Percentiles rank a stretch among this genome's conserved stretches.
These are phyloP conservation scores for Ceratitis capitata DNA, from an alignment of 1,140 invertebrate genomes.

Conservation along the genomic window DNA sequence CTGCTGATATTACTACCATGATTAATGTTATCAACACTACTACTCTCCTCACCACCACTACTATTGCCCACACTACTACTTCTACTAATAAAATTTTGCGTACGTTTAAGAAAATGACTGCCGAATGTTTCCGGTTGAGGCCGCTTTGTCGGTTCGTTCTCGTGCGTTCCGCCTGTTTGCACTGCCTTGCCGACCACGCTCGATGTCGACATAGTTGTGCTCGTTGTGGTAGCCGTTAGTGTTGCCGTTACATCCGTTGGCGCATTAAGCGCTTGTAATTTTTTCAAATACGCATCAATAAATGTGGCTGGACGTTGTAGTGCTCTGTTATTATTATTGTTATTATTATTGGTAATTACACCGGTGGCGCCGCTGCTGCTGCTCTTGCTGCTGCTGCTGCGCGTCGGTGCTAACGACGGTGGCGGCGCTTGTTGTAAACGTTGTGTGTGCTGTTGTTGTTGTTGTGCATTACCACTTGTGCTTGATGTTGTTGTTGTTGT, in stretches of 20 bases:
- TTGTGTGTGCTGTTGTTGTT: slow-evolving; percentile 45
- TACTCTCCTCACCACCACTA: slow-evolving; percentile 53
- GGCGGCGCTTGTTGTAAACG: slow-evolving; percentile 47
- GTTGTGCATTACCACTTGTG: slow-evolving; percentile 46
- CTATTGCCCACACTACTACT: slow-evolving; percentile 31
- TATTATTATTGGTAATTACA: background rate
- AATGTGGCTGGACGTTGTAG: slow-evolving; percentile 46
- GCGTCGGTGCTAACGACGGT: slow-evolving; percentile 47
- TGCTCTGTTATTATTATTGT: background rate
- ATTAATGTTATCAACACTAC: slow-evolving; percentile 48
- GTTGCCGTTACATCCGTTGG: slow-evolving; percentile 9
- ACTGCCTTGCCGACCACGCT: background rate
- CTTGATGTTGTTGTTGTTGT: slow-evolving; percentile 49
- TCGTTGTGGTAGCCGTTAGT: slow-evolving; percentile 42
- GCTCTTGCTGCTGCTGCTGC: slow-evolving; percentile 37
- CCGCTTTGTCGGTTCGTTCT: slow-evolving; percentile 25
- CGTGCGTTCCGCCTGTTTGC: slow-evolving; percentile 34
- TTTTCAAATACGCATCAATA: slow-evolving; percentile 60
- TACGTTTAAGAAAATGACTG: slow-evolving; percentile 61
- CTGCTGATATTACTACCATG: no score
- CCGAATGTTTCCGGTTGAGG: slow-evolving; percentile 46
- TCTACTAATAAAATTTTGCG: slow-evolving; percentile 54
- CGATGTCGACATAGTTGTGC: background rate
- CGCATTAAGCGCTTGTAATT: slow-evolving; percentile 53
- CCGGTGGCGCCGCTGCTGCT: slow-evolving; percentile 36